A percentile compares a stretch with the other conserved stretches of the same genome.
Evolutionary conservation across 1,140 invertebrate genomes (phyloP).

Genomic region (Heliconius hermathena): DNA sequence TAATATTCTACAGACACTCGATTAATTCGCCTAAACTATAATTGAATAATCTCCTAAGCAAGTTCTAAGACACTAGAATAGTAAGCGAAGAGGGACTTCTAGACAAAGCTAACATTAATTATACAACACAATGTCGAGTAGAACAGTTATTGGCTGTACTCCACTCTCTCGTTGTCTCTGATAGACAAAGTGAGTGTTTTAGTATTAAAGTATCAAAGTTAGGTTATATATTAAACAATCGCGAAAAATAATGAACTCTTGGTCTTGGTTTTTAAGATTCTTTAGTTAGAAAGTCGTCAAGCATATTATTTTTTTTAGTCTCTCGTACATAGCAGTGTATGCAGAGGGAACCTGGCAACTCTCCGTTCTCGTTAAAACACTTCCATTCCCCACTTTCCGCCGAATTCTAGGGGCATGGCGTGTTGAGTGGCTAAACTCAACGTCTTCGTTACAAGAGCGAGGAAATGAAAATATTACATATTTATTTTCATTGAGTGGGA

Average conservation of each 20-base stretch:
- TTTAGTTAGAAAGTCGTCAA: neutral
- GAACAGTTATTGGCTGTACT: constrained; percentile 3
- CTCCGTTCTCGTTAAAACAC: no score
- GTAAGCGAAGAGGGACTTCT: neutral
- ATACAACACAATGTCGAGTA: neutral
- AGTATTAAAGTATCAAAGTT: neutral
- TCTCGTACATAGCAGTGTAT: no score
- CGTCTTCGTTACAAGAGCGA: no score
- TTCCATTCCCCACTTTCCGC: no score
- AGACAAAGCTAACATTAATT: constrained; percentile 5
- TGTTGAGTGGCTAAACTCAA: no score
- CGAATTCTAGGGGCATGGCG: no score
- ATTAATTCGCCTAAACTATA: neutral
- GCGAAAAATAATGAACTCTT: neutral
- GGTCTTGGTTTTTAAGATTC: no score
- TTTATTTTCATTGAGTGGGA: no score
- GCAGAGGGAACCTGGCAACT: no score
- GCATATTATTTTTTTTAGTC: neutral
- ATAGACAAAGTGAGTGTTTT: neutral
- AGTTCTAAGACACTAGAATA: neutral
- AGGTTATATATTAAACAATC: neutral
- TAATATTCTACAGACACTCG: neutral
- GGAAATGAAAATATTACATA: no score
- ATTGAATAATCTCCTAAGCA: neutral
- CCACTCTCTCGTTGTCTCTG: no score